Conservation (phyloP, 2,888 invertebrate species). For the Heteropelma amictum region DNA sequence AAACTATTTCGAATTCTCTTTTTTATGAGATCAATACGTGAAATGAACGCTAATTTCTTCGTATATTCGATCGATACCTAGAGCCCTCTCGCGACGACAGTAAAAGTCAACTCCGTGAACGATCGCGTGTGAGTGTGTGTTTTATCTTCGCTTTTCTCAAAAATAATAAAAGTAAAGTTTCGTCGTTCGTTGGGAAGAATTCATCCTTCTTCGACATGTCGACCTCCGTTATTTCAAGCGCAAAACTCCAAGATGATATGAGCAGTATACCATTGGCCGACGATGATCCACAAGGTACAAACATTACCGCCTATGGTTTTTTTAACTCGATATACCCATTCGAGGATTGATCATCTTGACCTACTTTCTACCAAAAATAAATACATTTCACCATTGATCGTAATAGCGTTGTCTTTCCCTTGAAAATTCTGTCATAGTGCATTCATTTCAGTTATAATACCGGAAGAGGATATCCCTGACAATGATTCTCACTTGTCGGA, state of each 20-base stretch:
- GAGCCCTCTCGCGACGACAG: not conserved
- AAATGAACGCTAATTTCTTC: too few relatives aligned
- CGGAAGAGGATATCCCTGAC: constrained; percentile 83
- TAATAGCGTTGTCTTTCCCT: too few relatives aligned
- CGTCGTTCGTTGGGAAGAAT: not conserved
- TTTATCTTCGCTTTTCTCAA: not conserved
- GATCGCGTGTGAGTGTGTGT: too few relatives aligned
- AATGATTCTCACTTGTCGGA: constrained; percentile 79
- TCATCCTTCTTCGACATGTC: constrained; percentile 51
- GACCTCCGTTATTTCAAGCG: constrained; percentile 77
- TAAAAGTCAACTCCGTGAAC: too few relatives aligned
- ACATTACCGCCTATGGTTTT: too few relatives aligned
- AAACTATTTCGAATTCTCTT: too few relatives aligned
- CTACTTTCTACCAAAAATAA: constrained; percentile 46
- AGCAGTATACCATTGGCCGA: constrained; percentile 93
- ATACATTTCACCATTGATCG: too few relatives aligned
- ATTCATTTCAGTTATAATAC: constrained; percentile 91
- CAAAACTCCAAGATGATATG: constrained; percentile 88
- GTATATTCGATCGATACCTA: constrained; percentile 2
- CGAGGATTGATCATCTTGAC: constrained; percentile 26
- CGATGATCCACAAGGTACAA: constrained; percentile 94
- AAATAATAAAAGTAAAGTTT: not conserved
- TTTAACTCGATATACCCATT: too few relatives aligned
- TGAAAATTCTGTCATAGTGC: too few relatives aligned
- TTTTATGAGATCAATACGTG: too few relatives aligned